These are phyloP conservation scores for Blastobasis lacticolella DNA, from an alignment of 2,888 invertebrate species.

Conservation along the genomic window DNA sequence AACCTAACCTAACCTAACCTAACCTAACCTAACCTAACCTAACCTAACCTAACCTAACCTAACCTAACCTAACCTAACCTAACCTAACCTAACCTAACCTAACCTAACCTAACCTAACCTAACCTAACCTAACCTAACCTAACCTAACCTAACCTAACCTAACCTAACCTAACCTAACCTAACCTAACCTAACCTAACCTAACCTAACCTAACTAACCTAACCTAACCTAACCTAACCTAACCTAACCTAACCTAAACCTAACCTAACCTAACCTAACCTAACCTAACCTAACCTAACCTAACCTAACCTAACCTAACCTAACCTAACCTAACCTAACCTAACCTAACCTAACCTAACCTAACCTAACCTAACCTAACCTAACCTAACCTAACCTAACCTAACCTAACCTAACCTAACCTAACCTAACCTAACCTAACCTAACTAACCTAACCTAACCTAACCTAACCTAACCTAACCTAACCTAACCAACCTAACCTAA, in stretches of 20 bases:
- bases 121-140: conserved; percentile 7
- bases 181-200: conserved; percentile 11
- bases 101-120: conserved; percentile 10
- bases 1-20: conserved; percentile 13
- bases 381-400: conserved; percentile 10
- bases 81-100: conserved; percentile 9
- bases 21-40: conserved; percentile 11
- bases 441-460: conserved; percentile 10
- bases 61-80: conserved; percentile 12
- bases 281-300: conserved; percentile 8
- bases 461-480: conserved; percentile 11
- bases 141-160: conserved; percentile 9
- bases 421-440: conserved; percentile 12
- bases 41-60: conserved; percentile 13
- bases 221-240: conserved; percentile 11
- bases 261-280: conserved; percentile 9
- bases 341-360: conserved; percentile 9
- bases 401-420: conserved; percentile 14
- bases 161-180: conserved; percentile 9
- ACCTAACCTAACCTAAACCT: conserved; percentile 9
- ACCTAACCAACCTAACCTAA: conserved; percentile 8
- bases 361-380: conserved; percentile 9
- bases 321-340: conserved; percentile 5
- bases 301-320: conserved; percentile 10
- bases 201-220: conserved; percentile 11